Conservation (phyloP, 1,140 invertebrate genomes). For the Grapholita molesta region DNA sequence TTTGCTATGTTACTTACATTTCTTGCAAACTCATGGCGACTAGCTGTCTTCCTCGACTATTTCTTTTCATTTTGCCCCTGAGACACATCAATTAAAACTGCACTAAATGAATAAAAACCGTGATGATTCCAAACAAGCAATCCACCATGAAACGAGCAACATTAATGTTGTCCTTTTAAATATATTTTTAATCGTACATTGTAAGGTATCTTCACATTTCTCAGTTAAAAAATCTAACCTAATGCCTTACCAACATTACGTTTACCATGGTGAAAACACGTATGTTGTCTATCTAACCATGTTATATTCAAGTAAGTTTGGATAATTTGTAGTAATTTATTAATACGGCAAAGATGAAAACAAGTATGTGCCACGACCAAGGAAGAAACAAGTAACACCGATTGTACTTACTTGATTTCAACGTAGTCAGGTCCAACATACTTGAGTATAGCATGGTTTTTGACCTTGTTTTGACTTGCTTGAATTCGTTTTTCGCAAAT, state of each 20-base stretch:
- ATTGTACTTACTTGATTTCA: neutral
- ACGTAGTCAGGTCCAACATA: neutral
- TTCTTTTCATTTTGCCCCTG: too few species aligned
- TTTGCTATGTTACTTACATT: too few species aligned
- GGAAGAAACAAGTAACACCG: neutral
- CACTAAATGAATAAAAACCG: too few species aligned
- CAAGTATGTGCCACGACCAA: neutral
- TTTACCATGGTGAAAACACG: neutral
- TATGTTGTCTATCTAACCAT: neutral
- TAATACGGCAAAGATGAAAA: neutral
- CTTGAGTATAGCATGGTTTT: neutral
- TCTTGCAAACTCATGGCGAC: too few species aligned
- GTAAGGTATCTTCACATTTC: neutral
- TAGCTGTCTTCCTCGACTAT: too few species aligned
- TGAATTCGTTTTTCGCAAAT: neutral
- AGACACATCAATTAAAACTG: too few species aligned
- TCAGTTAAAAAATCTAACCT: neutral
- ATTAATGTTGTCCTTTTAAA: too few species aligned
- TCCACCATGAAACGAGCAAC: too few species aligned
- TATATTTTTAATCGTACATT: neutral
- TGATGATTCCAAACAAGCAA: too few species aligned
- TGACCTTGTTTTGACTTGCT: neutral
- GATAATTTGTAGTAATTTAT: neutral
- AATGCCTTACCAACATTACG: neutral
- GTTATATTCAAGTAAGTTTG: neutral